phyloP scores from a whole-genome alignment of 1,140 invertebrate genomes.

The Drosophila pseudoobscura region DNA sequence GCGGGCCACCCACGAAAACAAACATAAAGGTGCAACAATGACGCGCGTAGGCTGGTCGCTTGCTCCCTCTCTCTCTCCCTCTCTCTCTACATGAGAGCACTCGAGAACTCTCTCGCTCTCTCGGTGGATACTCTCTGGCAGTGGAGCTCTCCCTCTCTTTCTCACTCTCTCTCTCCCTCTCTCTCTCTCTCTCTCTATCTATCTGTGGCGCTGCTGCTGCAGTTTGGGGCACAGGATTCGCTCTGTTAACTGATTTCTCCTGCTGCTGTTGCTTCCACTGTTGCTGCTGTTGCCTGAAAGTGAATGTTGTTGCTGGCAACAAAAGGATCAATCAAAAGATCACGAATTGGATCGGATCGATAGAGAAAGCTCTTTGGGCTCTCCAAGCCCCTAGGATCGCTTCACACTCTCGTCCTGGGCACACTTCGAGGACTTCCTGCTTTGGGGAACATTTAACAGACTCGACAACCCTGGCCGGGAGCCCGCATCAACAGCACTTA shows the following conservation, averaged over 20 bases:
- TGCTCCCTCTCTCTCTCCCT: constrained; percentile 16
- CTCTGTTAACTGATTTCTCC: constrained; percentile 64
- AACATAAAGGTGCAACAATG: constrained; percentile 82
- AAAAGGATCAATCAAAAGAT: background rate
- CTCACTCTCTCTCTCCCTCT: constrained; percentile 17
- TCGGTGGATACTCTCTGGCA: constrained; percentile 1
- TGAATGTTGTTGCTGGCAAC: constrained; percentile 59
- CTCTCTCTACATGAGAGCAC: background rate
- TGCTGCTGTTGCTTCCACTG: constrained; percentile 48
- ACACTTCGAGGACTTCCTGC: too few species aligned
- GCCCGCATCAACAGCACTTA: too few species aligned
- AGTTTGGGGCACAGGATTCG: too few species aligned
- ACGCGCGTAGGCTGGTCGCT: constrained; percentile 65
- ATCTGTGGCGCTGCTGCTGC: constrained; percentile 4
- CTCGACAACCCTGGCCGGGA: too few species aligned
- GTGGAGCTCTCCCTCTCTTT: constrained; percentile 6
- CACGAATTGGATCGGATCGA: too few species aligned
- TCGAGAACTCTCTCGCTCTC: constrained; percentile 14
- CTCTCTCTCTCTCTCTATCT: constrained; percentile 21
- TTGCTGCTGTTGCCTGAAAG: constrained; percentile 2
- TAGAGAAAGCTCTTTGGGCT: too few species aligned
- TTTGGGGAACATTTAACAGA: too few species aligned
- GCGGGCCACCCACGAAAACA: constrained; percentile 77
- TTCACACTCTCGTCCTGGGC: too few species aligned
- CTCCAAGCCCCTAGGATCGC: too few species aligned